Percentiles rank a stretch among this genome's conserved stretches.
Evolutionary conservation across 2,888 invertebrate genomes (phyloP).

Genomic region (Drosophila setosimentum): DNA sequence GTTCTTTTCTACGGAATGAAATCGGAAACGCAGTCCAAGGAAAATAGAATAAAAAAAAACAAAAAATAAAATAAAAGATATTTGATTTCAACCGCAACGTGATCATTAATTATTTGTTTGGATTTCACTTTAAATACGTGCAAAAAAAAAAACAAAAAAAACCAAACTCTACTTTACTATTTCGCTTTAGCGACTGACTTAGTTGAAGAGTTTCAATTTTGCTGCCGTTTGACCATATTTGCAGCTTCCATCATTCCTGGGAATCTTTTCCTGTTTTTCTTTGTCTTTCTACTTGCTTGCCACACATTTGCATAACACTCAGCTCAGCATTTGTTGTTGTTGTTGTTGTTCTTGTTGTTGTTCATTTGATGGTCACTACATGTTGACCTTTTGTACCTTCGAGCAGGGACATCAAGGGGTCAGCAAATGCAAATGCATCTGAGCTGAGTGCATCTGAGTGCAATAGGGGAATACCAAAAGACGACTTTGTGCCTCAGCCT

Average conservation of each 20-base stretch:
- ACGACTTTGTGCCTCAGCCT: constrained; percentile 11
- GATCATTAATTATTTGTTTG: constrained; percentile 55
- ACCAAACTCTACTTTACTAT: constrained; percentile 7
- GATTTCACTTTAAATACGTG: constrained; percentile 46
- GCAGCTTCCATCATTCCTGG: constrained; percentile 19
- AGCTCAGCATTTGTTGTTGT: constrained; percentile 17
- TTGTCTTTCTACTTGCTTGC: constrained; percentile 6
- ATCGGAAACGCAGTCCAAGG: constrained; percentile 17
- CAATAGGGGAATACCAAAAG: constrained; percentile 32
- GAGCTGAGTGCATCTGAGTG: constrained; percentile 10
- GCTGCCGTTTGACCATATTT: constrained; percentile 3
- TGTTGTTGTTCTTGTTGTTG: constrained; percentile 22
- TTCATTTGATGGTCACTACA: constrained; percentile 46
- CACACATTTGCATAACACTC: constrained; percentile 55
- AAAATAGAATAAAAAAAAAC: neutral
- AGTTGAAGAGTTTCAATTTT: constrained; percentile 6
- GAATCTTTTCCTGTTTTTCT: constrained; percentile 19
- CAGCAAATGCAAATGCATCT: constrained; percentile 17
- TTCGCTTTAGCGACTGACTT: constrained; percentile 35
- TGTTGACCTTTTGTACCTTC: constrained; percentile 41
- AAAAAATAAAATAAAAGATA: constrained; percentile 2
- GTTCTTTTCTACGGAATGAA: constrained; percentile 1
- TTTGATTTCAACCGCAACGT: constrained; percentile 38
- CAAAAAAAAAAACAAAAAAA: constrained; percentile 3
- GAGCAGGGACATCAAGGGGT: constrained; percentile 18